Percentiles rank a stretch among this genome's conserved stretches.
Evolutionary conservation across 2,888 invertebrate genomes (phyloP).

Genomic region (Camptogramma bilineatum): DNA sequence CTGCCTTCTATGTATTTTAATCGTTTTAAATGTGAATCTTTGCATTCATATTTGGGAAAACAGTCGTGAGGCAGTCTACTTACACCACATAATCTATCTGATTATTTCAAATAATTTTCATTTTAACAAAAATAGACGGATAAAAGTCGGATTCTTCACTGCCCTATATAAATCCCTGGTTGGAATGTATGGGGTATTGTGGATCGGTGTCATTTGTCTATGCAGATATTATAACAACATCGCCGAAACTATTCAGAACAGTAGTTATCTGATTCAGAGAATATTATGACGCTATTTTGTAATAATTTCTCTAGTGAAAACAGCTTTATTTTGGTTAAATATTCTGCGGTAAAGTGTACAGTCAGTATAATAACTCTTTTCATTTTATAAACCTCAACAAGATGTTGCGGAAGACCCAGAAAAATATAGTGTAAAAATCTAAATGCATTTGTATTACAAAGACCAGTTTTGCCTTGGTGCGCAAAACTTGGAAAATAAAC

Average conservation of each 20-base stretch:
- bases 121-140: constrained; percentile 7
- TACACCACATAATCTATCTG: too few relatives aligned
- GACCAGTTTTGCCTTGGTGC: too few relatives aligned
- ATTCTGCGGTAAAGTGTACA: not conserved
- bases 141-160: constrained; percentile 11
- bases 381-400: too few relatives aligned
- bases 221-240: constrained; percentile 38
- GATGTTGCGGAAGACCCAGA: too few relatives aligned
- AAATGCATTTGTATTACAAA: too few relatives aligned
- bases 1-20: too few relatives aligned
- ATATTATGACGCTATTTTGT: constrained; percentile 31
- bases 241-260: constrained; percentile 29
- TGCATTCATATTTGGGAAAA: too few relatives aligned
- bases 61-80: too few relatives aligned
- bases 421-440: too few relatives aligned
- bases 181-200: constrained; percentile 40
- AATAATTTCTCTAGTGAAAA: constrained; percentile 29
- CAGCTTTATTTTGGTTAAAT: constrained; percentile 6
- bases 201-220: constrained; percentile 43
- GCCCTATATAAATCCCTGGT: constrained; percentile 23
- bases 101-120: not conserved
- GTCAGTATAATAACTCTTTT: too few relatives aligned
- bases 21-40: too few relatives aligned
- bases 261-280: constrained; percentile 30
- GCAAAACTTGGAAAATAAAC: too few relatives aligned